Evolutionary conservation across 2,797 vertebrate species (phyloP).

Genomic region (Sarcoramphus papa): DNA sequence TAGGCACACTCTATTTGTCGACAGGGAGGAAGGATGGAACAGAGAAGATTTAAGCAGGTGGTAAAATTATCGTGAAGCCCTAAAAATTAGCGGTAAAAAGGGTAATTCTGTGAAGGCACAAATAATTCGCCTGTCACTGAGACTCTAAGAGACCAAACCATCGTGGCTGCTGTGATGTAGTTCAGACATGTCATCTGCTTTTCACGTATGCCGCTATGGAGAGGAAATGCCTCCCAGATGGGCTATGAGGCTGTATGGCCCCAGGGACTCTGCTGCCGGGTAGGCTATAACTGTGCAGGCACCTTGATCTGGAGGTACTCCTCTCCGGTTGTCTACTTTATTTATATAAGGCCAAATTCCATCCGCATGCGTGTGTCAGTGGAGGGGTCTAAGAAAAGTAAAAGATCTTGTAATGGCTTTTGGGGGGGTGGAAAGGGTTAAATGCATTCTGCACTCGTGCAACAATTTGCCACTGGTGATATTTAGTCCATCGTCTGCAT

Average conservation of each 20-base stretch:
- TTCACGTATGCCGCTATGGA: neutral
- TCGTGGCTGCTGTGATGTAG: neutral
- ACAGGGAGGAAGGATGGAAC: neutral
- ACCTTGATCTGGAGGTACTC: neutral
- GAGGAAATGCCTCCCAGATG: neutral
- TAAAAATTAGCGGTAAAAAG: neutral
- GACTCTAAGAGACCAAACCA: neutral
- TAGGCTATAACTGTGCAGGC: neutral
- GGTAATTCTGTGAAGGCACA: neutral
- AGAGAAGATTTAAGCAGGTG: neutral
- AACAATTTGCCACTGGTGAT: neutral
- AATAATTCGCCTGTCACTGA: neutral
- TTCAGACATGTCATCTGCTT: neutral
- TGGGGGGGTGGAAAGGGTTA: neutral
- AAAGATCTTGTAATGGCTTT: neutral
- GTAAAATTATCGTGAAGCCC: neutral
- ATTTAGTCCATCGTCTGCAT: neutral
- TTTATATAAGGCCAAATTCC: neutral
- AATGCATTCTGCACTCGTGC: neutral
- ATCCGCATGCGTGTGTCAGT: rapidly evolving
- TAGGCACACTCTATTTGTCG: neutral
- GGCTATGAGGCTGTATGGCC: neutral
- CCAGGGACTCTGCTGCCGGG: neutral
- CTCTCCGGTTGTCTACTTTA: neutral
- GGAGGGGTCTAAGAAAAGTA: neutral